Percentiles rank a stretch among this genome's conserved stretches.
Conservation (phyloP, 2,888 invertebrate species). For the Zeuzera pyrina region DNA sequence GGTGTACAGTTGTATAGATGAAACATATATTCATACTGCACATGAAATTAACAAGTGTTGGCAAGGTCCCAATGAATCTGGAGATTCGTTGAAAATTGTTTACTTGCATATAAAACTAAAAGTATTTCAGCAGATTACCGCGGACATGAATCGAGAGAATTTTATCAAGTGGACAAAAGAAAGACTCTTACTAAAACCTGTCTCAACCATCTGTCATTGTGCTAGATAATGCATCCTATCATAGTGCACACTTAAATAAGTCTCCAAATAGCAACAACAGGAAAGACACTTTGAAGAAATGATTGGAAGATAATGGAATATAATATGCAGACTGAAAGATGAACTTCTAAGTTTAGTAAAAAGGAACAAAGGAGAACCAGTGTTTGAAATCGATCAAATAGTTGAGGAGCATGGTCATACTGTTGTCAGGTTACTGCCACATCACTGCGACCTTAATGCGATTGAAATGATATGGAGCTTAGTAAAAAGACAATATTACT, state of each 20-base stretch:
- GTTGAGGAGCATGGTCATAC: neutral
- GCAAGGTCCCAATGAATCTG: too few species aligned
- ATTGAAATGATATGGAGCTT: neutral
- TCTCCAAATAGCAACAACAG: neutral
- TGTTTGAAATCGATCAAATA: neutral
- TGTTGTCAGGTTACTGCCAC: neutral
- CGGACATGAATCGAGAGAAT: constrained; percentile 1
- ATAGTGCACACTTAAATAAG: constrained; percentile 1
- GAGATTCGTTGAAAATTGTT: constrained; percentile 1
- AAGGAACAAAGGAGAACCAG: constrained; percentile 1
- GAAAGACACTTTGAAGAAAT: constrained; percentile 1
- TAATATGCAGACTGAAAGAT: neutral
- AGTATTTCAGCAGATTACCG: neutral
- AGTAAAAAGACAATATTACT: neutral
- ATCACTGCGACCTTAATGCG: neutral
- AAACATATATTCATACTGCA: too few species aligned
- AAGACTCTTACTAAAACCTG: neutral
- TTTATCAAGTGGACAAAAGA: neutral
- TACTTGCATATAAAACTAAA: neutral
- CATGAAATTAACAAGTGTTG: too few species aligned
- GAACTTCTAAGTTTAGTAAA: neutral
- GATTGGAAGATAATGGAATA: constrained; percentile 1
- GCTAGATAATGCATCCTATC: constrained; percentile 1
- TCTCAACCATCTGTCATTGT: constrained; percentile 1
- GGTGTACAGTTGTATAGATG: too few species aligned